Percentiles rank a stretch among this genome's conserved stretches.
Evolutionary conservation across 2,888 invertebrate genomes (phyloP).

Genomic region (Calliscelio sp.): DNA sequence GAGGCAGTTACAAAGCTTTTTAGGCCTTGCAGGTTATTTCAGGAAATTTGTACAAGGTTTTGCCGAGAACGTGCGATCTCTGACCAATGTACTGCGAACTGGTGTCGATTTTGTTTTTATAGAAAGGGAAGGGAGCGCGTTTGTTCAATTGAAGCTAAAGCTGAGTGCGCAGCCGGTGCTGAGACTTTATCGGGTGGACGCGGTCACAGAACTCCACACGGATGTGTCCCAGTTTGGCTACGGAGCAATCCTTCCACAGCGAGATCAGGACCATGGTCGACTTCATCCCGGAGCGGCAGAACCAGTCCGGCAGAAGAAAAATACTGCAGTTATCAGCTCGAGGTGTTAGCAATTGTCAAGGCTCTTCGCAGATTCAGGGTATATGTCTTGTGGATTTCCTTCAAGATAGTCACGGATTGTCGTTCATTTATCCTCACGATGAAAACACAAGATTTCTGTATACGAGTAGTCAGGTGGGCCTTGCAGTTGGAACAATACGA

Average conservation of each 20-base stretch:
- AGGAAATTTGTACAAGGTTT: constrained; percentile 70
- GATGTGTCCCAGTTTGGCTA: background rate
- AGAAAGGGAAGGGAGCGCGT: background rate
- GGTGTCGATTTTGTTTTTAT: no score
- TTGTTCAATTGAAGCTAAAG: constrained; percentile 1
- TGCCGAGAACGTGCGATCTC: background rate
- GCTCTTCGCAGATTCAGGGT: background rate
- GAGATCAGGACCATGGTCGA: background rate
- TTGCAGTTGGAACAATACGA: constrained; percentile 35
- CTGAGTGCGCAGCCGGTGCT: constrained; percentile 16
- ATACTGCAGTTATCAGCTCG: constrained; percentile 73
- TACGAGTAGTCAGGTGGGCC: constrained; percentile 5
- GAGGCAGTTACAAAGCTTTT: constrained; percentile 67
- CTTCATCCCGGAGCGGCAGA: constrained; percentile 10
- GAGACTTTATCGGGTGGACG: background rate
- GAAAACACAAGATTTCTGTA: constrained; percentile 1
- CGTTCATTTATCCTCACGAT: background rate
- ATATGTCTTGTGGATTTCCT: constrained; percentile 5
- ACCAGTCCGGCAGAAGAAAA: constrained; percentile 73
- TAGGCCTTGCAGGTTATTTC: constrained; percentile 72
- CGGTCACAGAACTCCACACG: constrained; percentile 2
- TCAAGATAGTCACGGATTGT: constrained; percentile 27
- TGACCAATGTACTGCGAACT: background rate
- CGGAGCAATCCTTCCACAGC: constrained; percentile 6
- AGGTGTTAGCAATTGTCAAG: background rate